Base-by-base conservation (phyloP, 2,888 invertebrate genomes). In the Tanytarsus gracilentus region DNA sequence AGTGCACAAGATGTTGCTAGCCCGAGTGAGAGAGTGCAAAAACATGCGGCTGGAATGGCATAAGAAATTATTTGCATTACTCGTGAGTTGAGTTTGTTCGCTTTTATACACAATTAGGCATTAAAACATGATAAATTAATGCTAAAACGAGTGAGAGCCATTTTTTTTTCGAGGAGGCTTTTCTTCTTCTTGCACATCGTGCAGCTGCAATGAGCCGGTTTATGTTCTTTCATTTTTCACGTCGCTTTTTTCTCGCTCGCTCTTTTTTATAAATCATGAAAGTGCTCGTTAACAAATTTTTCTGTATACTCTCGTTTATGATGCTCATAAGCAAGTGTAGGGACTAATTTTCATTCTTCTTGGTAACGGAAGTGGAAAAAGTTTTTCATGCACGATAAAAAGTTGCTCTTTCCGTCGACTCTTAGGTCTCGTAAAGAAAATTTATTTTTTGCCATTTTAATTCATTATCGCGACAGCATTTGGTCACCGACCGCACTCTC, bases 61-160 rank as follows among this genome's bases (percentile, higher is more conserved):
- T 18, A 39, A 39, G 55, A 55, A 55, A 33, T 55, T 55, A 55
- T 55, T 55, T 55, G 55, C 55, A 55, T 55, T 55, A 55, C 40
- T 55, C 55, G 55, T 55, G 55, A 39, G 55, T 18, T 55, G 55
- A 39, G 40, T 55, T 55, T 55, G 25, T 40, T 14, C 18, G 33
- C 55, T 40, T 39, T 40, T 55, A 40, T 39, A 55, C n/a, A n/a
- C 55, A 55, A 55, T 55, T 55, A 55, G 55, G 44, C 23, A 55
- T 36, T 40, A 40, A 55, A 55, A 40, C 55, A 55, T 55, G 55
- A 55, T 55, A 55, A 55, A 55, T 55, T 55, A 55, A 55, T 55
- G 55, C 55, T 40, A 23, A 39, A 55, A 55, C 55, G 55, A 55
- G 53, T 44, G 18, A 44, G 18, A 23, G 7, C 21, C 5, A 44